These are phyloP conservation scores for Disparrhopalites patrizii DNA, from an alignment of 2,888 invertebrate species.

Conservation along the genomic window DNA sequence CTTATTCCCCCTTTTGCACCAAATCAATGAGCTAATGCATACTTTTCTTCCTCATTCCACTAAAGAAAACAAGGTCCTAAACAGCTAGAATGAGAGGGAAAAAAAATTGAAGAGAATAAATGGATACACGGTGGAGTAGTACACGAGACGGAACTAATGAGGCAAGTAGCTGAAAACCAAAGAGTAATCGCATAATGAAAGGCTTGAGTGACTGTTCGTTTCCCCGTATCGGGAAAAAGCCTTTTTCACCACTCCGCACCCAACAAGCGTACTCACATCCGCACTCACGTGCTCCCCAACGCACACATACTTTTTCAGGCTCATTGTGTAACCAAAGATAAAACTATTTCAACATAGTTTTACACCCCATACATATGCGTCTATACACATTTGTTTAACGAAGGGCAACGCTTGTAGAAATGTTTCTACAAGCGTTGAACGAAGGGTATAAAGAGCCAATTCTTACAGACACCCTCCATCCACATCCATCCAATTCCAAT, in stretches of 20 bases:
- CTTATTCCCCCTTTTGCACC: neutral
- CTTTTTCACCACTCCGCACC: slow-evolving; percentile 17
- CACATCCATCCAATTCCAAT: slow-evolving; percentile 56
- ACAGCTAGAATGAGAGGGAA: no score
- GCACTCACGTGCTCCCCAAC: no score
- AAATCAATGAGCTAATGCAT: slow-evolving; percentile 1
- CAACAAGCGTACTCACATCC: neutral
- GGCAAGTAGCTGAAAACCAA: slow-evolving; percentile 21
- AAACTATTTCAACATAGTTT: neutral
- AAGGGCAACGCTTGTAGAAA: no score
- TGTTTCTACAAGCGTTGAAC: neutral
- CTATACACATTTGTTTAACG: neutral
- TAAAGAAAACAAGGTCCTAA: neutral
- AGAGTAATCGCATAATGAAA: slow-evolving; percentile 22
- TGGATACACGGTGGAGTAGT: slow-evolving; percentile 11
- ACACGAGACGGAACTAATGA: slow-evolving; percentile 22
- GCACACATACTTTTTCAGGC: no score
- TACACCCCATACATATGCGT: neutral
- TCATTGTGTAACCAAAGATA: no score
- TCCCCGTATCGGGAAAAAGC: slow-evolving; percentile 16
- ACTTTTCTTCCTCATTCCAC: slow-evolving; percentile 5
- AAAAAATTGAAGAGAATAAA: slow-evolving; percentile 4
- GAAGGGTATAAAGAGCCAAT: neutral
- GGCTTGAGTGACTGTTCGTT: slow-evolving; percentile 18
- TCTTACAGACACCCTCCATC: neutral